Evolutionary conservation across 2,888 invertebrate genomes (phyloP).

Genomic region (Timema podura): DNA sequence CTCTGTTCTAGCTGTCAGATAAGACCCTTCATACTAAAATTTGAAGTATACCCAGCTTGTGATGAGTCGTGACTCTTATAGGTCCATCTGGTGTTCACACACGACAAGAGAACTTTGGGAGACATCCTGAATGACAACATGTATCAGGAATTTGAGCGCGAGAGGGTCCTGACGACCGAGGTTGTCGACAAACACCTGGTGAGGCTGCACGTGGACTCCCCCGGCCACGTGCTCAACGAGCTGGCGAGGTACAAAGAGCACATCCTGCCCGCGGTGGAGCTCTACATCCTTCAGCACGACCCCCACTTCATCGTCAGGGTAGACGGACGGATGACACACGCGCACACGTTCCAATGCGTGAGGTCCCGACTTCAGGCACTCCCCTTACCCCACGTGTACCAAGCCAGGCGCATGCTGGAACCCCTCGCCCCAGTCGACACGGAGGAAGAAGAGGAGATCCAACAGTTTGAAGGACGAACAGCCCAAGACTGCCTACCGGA

Average conservation of each 20-base stretch:
- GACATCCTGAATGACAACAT: no score
- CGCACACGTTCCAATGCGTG: not conserved
- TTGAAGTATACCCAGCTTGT: no score
- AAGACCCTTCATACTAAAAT: no score
- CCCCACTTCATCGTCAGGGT: not conserved
- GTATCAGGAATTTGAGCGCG: no score
- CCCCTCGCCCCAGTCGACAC: not conserved
- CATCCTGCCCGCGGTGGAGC: not conserved
- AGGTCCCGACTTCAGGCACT: not conserved
- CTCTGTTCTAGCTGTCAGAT: no score
- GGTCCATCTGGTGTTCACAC: no score
- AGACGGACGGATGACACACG: not conserved
- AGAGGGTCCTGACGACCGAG: no score
- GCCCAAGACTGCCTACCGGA: not conserved
- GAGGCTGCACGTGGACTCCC: not conserved
- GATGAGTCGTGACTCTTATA: no score
- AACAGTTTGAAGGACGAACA: not conserved
- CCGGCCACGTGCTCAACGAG: not conserved
- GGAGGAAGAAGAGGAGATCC: not conserved
- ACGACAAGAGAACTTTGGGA: no score
- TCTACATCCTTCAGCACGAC: not conserved
- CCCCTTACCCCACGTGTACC: not conserved
- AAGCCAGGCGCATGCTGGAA: not conserved
- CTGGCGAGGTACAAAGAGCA: not conserved
- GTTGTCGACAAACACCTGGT: conserved; percentile 1